Conservation (phyloP, 2,888 invertebrate genomes). For the Congeria kusceri region DNA sequence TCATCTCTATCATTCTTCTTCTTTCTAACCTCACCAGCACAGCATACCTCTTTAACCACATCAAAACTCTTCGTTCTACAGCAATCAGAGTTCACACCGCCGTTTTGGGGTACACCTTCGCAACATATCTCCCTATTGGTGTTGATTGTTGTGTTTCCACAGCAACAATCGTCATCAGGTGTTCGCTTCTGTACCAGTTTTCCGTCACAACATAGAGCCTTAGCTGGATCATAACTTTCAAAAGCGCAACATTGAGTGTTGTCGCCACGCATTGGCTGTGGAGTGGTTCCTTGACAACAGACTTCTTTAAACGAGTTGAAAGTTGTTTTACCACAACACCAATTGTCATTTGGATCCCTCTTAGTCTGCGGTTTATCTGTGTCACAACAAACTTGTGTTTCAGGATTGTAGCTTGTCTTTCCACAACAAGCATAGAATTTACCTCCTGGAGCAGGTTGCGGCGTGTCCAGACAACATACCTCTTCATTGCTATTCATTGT, state of each 20-base stretch:
- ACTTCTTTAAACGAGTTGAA: conserved; percentile 45
- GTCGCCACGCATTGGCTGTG: conserved; percentile 43
- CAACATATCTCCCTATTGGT: conserved; percentile 50
- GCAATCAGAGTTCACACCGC: conserved; percentile 40
- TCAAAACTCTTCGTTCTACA: conserved; percentile 49
- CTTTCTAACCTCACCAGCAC: conserved; percentile 37
- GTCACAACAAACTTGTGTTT: conserved; percentile 44
- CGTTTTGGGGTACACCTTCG: conserved; percentile 40
- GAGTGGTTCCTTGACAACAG: conserved; percentile 55
- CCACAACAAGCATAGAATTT: conserved; percentile 51
- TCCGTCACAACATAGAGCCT: conserved; percentile 42
- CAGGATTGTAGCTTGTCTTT: conserved; percentile 49
- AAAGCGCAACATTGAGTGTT: conserved; percentile 50
- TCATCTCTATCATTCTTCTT: conserved; percentile 45
- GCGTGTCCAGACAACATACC: conserved; percentile 51
- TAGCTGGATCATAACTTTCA: conserved; percentile 35
- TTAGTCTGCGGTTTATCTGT: conserved; percentile 44
- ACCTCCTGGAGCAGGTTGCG: conserved; percentile 53
- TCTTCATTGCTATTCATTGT: conserved; percentile 41
- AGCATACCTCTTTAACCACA: conserved; percentile 39
- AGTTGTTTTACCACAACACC: conserved; percentile 56
- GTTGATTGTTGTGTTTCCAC: conserved; percentile 54
- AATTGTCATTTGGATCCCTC: conserved; percentile 35
- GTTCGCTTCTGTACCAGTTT: conserved; percentile 32
- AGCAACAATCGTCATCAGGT: conserved; percentile 50